phyloP scores from a whole-genome alignment of 2,888 invertebrate species.

The Linyphia triangularis region DNA sequence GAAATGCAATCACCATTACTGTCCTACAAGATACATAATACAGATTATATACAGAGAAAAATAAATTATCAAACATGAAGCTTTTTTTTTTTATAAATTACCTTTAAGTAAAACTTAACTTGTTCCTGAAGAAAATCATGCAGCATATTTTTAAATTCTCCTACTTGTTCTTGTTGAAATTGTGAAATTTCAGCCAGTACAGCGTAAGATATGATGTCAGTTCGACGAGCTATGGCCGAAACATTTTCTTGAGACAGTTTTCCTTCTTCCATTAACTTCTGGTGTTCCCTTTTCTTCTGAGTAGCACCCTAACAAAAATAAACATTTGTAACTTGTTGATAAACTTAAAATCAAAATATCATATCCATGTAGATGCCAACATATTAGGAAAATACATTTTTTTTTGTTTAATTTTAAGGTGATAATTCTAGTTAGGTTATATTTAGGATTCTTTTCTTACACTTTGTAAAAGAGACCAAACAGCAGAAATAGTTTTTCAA shows the following conservation, averaged over 20 bases:
- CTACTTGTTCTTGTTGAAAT: slow-evolving; percentile 91
- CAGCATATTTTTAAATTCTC: slow-evolving; percentile 91
- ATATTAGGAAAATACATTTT: too few relatives aligned
- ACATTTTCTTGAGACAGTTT: slow-evolving; percentile 91
- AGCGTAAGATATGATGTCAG: slow-evolving; percentile 95
- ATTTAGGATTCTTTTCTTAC: too few relatives aligned
- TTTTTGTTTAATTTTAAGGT: too few relatives aligned
- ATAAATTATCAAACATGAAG: neutral
- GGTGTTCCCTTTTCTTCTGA: slow-evolving; percentile 90
- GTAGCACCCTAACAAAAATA: slow-evolving; percentile 43
- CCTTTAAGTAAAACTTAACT: slow-evolving; percentile 93
- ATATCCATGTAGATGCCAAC: too few relatives aligned
- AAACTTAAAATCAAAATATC: too few relatives aligned
- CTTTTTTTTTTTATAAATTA: too few relatives aligned
- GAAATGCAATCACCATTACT: too few relatives aligned
- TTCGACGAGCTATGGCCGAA: slow-evolving; percentile 88
- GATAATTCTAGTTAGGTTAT: too few relatives aligned
- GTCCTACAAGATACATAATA: neutral
- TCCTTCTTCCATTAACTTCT: slow-evolving; percentile 88
- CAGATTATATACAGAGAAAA: neutral
- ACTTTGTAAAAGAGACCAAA: too few relatives aligned
- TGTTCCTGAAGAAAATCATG: slow-evolving; percentile 92
- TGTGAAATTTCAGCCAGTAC: slow-evolving; percentile 96
- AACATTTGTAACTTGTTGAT: too few relatives aligned
- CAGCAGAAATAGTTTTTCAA: too few relatives aligned